Evolutionary conservation across 2,888 invertebrate species (phyloP).

Genomic region (Volucella bombylans): DNA sequence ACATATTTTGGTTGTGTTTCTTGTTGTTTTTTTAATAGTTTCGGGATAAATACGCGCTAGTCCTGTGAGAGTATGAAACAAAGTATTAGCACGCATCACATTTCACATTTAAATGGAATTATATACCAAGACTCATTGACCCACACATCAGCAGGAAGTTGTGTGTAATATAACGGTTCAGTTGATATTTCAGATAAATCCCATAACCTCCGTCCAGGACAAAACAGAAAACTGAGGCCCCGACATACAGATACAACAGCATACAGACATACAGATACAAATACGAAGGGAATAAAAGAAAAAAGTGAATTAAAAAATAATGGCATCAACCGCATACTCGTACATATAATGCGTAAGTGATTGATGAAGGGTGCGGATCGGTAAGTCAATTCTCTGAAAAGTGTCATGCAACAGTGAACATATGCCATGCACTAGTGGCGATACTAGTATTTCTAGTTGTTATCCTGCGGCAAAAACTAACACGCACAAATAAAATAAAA

Average conservation of each 20-base stretch:
- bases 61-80: not conserved
- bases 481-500: not conserved
- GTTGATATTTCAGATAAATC: conserved; percentile 54
- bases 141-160: conserved; percentile 44
- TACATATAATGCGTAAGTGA: conserved; percentile 43
- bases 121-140: conserved; percentile 59
- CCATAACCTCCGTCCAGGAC: conserved; percentile 6
- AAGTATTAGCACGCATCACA: conserved; percentile 8
- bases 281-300: conserved; percentile 6
- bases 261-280: conserved; percentile 4
- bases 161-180: conserved; percentile 56
- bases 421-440: conserved; percentile 24
- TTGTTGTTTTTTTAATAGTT: too few species aligned
- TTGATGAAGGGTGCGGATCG: conserved; percentile 4
- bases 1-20: too few species aligned
- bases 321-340: conserved; percentile 48
- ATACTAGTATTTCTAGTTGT: conserved; percentile 24
- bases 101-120: conserved; percentile 52
- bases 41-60: too few species aligned
- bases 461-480: conserved; percentile 33
- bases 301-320: conserved; percentile 23
- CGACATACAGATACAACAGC: not conserved
- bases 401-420: conserved; percentile 30
- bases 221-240: not conserved
- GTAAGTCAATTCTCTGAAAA: not conserved